These are phyloP conservation scores for Suricata suricatta DNA, from an alignment of 2,113 vertebrate genomes.

Conservation along the genomic window DNA sequence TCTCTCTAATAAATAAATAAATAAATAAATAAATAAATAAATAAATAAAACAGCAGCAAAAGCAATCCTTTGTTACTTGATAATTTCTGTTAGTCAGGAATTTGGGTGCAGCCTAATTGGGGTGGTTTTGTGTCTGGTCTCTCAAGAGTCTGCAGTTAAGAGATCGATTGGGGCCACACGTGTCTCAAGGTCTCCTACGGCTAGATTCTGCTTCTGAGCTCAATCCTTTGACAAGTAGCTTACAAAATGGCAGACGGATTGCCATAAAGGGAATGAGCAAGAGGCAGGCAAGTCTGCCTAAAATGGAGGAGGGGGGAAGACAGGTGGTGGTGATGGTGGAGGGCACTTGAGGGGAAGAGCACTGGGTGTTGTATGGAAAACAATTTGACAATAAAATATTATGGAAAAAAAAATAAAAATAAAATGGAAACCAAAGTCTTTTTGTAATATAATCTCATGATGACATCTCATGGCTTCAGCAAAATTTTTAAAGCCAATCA, in stretches of 20 bases:
- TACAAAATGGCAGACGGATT: not conserved
- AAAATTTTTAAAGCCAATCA: not conserved
- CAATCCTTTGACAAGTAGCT: not conserved
- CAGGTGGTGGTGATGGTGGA: too few relatives aligned
- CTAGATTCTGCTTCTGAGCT: not conserved
- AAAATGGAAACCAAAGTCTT: not conserved
- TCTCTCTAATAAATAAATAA: too few relatives aligned
- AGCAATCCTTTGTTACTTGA: not conserved
- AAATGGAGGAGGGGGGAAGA: too few relatives aligned
- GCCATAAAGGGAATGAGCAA: not conserved
- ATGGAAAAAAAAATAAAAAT: too few relatives aligned
- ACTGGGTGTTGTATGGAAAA: too few relatives aligned
- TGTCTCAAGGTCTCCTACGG: not conserved
- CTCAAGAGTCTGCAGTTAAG: not conserved
- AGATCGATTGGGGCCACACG: fast-evolving
- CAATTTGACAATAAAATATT: too few relatives aligned
- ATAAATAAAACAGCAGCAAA: too few relatives aligned
- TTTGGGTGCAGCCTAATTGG: not conserved
- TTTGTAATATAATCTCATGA: not conserved
- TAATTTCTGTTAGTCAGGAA: not conserved
- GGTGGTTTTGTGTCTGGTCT: not conserved
- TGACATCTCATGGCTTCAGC: not conserved
- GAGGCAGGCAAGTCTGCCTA: not conserved
- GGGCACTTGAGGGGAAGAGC: too few relatives aligned
- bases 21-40: too few relatives aligned